phyloP scores from a whole-genome alignment of 2,113 vertebrate species.

The Gymnorhina tibicen region DNA sequence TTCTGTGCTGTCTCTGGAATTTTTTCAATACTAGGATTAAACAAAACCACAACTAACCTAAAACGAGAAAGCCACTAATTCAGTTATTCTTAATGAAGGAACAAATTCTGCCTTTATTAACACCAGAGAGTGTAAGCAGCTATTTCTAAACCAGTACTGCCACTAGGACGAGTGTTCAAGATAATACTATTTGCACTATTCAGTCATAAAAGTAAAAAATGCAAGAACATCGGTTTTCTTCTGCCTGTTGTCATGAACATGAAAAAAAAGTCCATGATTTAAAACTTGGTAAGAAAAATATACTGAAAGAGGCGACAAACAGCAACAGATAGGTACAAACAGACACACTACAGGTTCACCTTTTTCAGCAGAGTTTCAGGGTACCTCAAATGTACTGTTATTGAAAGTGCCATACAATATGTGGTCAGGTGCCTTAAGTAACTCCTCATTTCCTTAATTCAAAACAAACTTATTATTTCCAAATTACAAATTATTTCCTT shows the following conservation, averaged over 20 bases:
- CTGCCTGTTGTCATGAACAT: neutral
- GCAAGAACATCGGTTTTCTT: neutral
- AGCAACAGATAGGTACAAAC: neutral
- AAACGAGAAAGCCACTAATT: neutral
- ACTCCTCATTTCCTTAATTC: neutral
- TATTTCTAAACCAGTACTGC: neutral
- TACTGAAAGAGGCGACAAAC: neutral
- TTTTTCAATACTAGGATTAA: neutral
- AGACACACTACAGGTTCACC: neutral
- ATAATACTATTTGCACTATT: neutral
- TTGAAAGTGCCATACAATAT: neutral
- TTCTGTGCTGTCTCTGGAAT: neutral
- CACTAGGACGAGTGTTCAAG: neutral
- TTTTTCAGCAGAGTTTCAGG: neutral
- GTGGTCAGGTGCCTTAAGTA: neutral
- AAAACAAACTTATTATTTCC: neutral
- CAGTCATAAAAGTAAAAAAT: neutral
- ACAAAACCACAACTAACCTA: neutral
- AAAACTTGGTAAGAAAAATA: neutral
- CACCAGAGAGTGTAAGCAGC: neutral
- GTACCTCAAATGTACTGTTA: neutral
- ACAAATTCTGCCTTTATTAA: slow-evolving; percentile 12
- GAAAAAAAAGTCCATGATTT: neutral
- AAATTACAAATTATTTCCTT: neutral
- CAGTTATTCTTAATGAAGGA: neutral